Evolutionary conservation across 1,140 invertebrate species (phyloP).

Genomic region (Telenomus remus): DNA sequence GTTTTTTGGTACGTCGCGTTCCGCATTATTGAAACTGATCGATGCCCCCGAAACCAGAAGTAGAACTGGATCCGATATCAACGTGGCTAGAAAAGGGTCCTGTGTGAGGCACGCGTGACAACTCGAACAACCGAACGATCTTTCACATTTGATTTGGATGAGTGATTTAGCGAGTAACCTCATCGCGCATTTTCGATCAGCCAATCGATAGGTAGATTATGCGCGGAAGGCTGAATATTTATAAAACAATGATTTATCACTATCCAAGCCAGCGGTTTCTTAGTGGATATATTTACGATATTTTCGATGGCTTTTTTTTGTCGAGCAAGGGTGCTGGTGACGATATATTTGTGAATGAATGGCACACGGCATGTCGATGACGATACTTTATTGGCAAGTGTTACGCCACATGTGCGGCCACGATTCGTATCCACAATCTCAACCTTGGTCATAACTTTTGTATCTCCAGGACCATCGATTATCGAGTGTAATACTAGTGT

Average conservation of each 20-base stretch:
- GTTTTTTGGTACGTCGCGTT: conserved; percentile 33
- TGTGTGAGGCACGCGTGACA: conserved; percentile 55
- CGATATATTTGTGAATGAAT: conserved; percentile 53
- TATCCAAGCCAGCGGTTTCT: conserved; percentile 43
- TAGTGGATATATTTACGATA: conserved; percentile 51
- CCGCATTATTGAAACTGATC: conserved; percentile 52
- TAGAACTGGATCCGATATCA: conserved; percentile 45
- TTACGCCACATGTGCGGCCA: conserved; percentile 43
- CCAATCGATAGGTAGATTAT: conserved; percentile 58
- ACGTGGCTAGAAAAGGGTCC: conserved; percentile 34
- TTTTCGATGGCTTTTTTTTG: conserved; percentile 12
- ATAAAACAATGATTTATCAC: conserved; percentile 59
- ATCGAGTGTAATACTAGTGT: conserved; percentile 53
- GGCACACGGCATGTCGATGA: conserved; percentile 13
- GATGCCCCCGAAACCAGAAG: conserved; percentile 54
- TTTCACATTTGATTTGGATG: conserved; percentile 56
- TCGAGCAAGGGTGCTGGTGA: conserved; percentile 35
- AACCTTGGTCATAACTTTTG: conserved; percentile 34
- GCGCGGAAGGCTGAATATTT: conserved; percentile 58
- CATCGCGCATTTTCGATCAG: conserved; percentile 34
- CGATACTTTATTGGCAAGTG: conserved; percentile 15
- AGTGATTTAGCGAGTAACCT: conserved; percentile 42
- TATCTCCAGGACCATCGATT: conserved; percentile 47
- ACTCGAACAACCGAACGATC: conserved; percentile 49
- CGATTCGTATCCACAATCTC: conserved; percentile 32